phyloP scores from a whole-genome alignment of 2,113 vertebrate species.

The Mustela nigripes region DNA sequence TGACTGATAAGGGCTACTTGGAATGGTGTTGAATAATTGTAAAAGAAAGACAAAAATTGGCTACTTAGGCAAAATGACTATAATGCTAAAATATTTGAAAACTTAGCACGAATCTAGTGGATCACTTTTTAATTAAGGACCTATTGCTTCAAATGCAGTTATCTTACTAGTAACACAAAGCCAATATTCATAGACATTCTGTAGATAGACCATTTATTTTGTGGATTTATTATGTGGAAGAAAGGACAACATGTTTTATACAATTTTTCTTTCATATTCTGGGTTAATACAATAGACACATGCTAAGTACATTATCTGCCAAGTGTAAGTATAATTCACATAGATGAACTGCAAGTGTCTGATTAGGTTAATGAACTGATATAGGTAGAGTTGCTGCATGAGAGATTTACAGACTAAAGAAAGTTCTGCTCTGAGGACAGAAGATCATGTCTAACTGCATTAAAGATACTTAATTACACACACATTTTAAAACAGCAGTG shows the following conservation, averaged over 20 bases:
- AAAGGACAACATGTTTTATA: slow-evolving; percentile 5
- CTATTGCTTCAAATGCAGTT: neutral
- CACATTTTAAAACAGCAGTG: neutral
- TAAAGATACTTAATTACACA: neutral
- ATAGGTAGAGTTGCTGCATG: neutral
- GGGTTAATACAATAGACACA: neutral
- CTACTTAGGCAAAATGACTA: neutral
- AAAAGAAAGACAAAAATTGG: slow-evolving; percentile 8
- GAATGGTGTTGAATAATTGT: neutral
- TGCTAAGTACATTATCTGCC: neutral
- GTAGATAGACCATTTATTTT: neutral
- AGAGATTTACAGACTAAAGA: neutral
- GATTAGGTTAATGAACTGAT: neutral
- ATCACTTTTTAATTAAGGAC: slow-evolving; percentile 36
- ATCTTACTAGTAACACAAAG: neutral
- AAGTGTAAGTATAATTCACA: neutral
- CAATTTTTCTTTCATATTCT: neutral
- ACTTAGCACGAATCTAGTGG: neutral
- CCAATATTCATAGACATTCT: neutral
- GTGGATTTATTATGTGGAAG: neutral
- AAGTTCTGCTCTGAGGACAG: neutral
- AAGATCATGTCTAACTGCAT: neutral
- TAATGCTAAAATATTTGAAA: neutral
- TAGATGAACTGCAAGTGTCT: neutral
- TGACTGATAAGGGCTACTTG: slow-evolving; percentile 27